These are phyloP conservation scores for Brachyistius frenatus DNA, from an alignment of 2,113 vertebrate genomes.

Conservation along the genomic window DNA sequence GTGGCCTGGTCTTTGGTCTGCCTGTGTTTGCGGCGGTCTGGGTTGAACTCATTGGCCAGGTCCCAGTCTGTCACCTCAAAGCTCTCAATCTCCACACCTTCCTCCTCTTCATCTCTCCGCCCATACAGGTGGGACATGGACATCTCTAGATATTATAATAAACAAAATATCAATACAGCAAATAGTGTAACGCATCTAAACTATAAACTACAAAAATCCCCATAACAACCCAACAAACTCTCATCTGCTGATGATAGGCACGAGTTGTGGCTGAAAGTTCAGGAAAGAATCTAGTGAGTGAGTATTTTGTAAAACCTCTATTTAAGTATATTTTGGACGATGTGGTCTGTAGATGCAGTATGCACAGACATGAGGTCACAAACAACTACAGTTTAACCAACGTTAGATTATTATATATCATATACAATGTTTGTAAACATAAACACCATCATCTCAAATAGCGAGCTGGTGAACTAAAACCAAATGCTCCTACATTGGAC, in stretches of 20 bases:
- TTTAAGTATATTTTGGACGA: too few species aligned
- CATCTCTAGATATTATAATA: slow-evolving; percentile 79
- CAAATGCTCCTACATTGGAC: background rate
- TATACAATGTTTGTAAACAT: too few species aligned
- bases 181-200: rapidly evolving
- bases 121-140: slow-evolving; percentile 96
- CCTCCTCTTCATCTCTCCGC: slow-evolving; percentile 87
- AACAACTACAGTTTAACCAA: background rate
- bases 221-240: background rate
- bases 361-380: background rate
- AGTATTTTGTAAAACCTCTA: too few species aligned
- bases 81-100: slow-evolving; percentile 93
- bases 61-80: slow-evolving; percentile 99
- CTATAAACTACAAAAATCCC: background rate
- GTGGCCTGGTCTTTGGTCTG: slow-evolving; percentile 96
- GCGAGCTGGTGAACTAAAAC: background rate
- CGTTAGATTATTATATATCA: too few species aligned
- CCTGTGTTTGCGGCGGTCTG: slow-evolving; percentile 91
- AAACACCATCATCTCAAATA: background rate
- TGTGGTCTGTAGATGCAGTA: too few species aligned
- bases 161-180: background rate
- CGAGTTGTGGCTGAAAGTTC: background rate
- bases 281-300: background rate
- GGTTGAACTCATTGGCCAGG: slow-evolving; percentile 97
- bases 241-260: background rate